phyloP scores from a whole-genome alignment of 2,113 vertebrate genomes.

The Emydocephalus ijimae region DNA sequence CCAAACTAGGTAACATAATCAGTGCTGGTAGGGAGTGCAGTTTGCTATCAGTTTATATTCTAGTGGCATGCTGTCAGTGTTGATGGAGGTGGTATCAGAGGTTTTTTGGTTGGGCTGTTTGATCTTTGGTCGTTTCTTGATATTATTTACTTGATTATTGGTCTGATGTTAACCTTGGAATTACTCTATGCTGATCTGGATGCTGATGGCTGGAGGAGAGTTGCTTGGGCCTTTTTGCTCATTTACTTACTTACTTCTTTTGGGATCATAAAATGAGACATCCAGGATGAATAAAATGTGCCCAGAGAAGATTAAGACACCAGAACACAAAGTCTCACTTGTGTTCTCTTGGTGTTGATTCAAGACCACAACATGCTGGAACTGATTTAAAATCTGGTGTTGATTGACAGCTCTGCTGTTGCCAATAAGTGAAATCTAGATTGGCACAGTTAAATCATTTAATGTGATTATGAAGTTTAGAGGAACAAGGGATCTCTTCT shows the following conservation, averaged over 20 bases:
- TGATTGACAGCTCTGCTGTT: background rate
- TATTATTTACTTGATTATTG: too few relatives aligned
- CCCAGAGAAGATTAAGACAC: background rate
- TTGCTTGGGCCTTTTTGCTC: background rate
- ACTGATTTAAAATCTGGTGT: conserved; percentile 3
- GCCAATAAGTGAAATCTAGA: background rate
- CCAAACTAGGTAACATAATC: too few relatives aligned
- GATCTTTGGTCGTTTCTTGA: too few relatives aligned
- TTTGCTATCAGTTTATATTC: too few relatives aligned
- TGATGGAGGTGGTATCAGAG: too few relatives aligned
- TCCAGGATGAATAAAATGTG: background rate
- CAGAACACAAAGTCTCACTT: background rate
- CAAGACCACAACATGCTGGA: background rate
- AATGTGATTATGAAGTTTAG: background rate
- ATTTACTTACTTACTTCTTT: background rate
- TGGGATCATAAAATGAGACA: background rate
- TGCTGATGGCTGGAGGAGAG: too few relatives aligned
- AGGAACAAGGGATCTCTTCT: background rate
- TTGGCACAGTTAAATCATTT: background rate
- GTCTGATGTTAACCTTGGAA: too few relatives aligned
- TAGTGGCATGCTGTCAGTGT: too few relatives aligned
- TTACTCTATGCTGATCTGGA: too few relatives aligned
- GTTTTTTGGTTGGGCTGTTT: too few relatives aligned
- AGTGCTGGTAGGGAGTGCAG: too few relatives aligned
- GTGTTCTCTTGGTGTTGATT: background rate